Conservation (phyloP, 2,888 invertebrate species). For the Copidosoma aretas region DNA sequence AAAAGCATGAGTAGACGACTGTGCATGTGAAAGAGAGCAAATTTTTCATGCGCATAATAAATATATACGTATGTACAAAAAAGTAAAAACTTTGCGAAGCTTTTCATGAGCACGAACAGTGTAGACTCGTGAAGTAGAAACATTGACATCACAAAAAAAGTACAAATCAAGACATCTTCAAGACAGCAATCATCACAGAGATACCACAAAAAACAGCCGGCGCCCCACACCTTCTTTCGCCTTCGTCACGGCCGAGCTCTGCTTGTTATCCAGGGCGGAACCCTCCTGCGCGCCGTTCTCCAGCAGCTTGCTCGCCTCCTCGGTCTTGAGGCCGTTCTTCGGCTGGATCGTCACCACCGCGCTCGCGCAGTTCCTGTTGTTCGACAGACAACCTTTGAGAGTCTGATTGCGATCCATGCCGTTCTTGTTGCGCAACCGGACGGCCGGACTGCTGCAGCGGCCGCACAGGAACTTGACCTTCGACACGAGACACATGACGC, state of each 20-base stretch:
- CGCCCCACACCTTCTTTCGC: constrained; percentile 57
- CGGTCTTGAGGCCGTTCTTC: constrained; percentile 53
- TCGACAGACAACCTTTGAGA: constrained; percentile 49
- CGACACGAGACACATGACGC: constrained; percentile 84
- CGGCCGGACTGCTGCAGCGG: constrained; percentile 75
- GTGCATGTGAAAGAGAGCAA: neutral
- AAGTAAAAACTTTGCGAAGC: no score
- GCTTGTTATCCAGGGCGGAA: constrained; percentile 48
- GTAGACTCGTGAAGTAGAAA: neutral
- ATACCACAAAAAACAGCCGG: neutral
- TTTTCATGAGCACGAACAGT: no score
- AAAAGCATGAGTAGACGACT: neutral
- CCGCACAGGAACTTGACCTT: constrained; percentile 83
- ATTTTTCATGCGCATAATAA: neutral
- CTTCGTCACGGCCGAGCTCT: constrained; percentile 54
- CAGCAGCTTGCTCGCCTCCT: constrained; percentile 57
- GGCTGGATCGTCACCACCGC: constrained; percentile 59
- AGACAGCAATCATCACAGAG: neutral
- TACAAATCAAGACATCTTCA: neutral
- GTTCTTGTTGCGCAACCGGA: constrained; percentile 68
- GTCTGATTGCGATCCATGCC: constrained; percentile 52
- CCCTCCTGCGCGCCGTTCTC: constrained; percentile 47
- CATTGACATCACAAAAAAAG: neutral
- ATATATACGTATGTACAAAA: no score
- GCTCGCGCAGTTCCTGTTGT: constrained; percentile 41